These are phyloP conservation scores for Melanargia galathea DNA, from an alignment of 2,888 invertebrate species.

Conservation along the genomic window DNA sequence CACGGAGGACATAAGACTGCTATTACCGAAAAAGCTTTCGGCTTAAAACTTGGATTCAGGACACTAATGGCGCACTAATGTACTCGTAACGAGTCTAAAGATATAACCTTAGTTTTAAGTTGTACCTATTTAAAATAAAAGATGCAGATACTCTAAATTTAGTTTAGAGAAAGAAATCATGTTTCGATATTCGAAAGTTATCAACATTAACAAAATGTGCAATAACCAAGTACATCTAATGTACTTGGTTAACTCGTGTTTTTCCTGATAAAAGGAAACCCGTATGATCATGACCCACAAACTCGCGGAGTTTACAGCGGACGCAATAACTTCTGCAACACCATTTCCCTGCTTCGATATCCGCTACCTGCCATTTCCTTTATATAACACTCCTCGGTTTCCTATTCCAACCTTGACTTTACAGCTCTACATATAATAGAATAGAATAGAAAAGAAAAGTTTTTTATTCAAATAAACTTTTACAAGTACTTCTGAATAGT, in stretches of 20 bases:
- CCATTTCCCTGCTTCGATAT: background rate
- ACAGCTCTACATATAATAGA: background rate
- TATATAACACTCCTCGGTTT: background rate
- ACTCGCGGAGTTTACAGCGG: background rate
- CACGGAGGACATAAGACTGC: slow-evolving; percentile 3
- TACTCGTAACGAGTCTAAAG: background rate
- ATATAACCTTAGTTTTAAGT: too few species aligned
- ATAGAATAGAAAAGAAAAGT: too few species aligned
- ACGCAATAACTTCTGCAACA: slow-evolving; percentile 2
- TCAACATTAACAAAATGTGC: too few species aligned
- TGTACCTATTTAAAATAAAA: too few species aligned
- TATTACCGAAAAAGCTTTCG: slow-evolving; percentile 2
- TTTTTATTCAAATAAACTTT: too few species aligned
- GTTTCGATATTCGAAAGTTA: too few species aligned
- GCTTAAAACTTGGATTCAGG: background rate
- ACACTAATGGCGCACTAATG: background rate
- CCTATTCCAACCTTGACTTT: background rate
- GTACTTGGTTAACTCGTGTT: too few species aligned
- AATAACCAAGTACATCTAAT: too few species aligned
- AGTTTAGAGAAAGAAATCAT: too few species aligned
- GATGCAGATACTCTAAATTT: too few species aligned
- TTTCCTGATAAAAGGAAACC: too few species aligned
- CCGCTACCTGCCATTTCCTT: slow-evolving; percentile 1
- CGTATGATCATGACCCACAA: slow-evolving; percentile 1
- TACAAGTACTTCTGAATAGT: too few species aligned